Base-by-base conservation (phyloP, 1,140 invertebrate genomes). In the Drosophila nikananu region DNA sequence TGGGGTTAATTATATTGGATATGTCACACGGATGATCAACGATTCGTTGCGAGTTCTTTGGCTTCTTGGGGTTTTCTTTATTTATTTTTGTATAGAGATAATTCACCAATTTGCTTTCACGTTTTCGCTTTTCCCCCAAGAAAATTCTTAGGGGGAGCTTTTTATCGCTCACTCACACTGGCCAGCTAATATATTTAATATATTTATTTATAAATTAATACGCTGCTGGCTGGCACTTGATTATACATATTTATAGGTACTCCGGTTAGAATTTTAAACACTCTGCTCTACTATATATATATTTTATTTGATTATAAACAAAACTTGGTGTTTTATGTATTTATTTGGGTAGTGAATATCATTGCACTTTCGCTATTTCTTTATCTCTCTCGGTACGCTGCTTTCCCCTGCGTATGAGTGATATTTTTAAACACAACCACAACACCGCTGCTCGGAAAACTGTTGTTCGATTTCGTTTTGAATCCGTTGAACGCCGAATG, bases 151-250 rank as follows among this genome's bases (percentile, higher is more conserved):
- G 3, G 39, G 54, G 44, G 41, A 63, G 58, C 72, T 60, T 80
- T 73, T 78, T 63, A 54, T 77, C 55, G 58, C 58, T 70, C 52
- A 77, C 75, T 59, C 64, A 57, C 75, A 74, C 57, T 44, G n/a
- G 32, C 48, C 25, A 58, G 39, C 39, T 46, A 74, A 67, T 81
- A 81, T 89, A 89, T 83, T 86, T 77, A 74, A 67, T 89, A 81
- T 54, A 89, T 89, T 87, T 87, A 87, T 87, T 90, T 90, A 68
- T 89, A 89, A 90, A 89, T 87, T 75, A 74, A 84, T 78, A 73
- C 58, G 62, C 49, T 66, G 63, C 65, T 70, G 67, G 62, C 72
- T 63, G 41, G 19, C 48, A 63, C 49, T 54, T 60, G 30, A 44
- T 25, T 48, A 70, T 66, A 42, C 25, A 51, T 51, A 51, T n/a